These are phyloP conservation scores for Picus viridis DNA, from an alignment of 2,797 vertebrate species.

Conservation along the genomic window DNA sequence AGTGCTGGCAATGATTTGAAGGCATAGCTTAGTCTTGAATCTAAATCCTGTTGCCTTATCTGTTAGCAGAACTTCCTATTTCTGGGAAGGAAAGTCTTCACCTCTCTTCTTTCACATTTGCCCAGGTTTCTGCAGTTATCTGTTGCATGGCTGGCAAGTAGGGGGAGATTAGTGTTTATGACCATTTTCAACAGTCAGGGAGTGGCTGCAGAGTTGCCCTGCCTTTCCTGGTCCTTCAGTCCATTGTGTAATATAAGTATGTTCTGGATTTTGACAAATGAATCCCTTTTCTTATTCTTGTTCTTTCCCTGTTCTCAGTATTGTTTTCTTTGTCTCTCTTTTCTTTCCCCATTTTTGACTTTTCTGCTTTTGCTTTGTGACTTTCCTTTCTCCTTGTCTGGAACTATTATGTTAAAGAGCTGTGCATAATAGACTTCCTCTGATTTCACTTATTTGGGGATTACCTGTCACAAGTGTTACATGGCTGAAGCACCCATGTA, in stretches of 20 bases:
- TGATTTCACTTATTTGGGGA: slow-evolving; percentile 5
- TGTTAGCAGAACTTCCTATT: background rate
- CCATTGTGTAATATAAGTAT: background rate
- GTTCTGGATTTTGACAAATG: background rate
- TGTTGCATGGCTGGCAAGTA: background rate
- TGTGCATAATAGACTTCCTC: background rate
- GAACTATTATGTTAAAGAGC: slow-evolving; percentile 28
- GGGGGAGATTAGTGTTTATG: background rate
- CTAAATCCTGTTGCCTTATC: background rate
- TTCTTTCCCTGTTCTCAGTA: slow-evolving; percentile 19
- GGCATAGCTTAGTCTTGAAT: background rate
- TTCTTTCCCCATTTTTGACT: background rate
- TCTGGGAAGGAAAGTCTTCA: background rate
- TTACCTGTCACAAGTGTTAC: slow-evolving; percentile 16
- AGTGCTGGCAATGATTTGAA: background rate
- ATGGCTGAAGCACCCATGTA: background rate
- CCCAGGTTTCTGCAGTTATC: background rate
- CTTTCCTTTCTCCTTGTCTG: slow-evolving; percentile 32
- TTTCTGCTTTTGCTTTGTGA: slow-evolving; percentile 6
- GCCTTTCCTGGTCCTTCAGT: background rate
- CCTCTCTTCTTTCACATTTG: background rate
- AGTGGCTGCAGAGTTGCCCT: background rate
- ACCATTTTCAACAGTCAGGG: background rate
- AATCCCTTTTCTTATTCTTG: background rate
- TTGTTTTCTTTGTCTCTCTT: slow-evolving; percentile 10